Evolutionary conservation across 2,797 vertebrate genomes (phyloP).

Genomic region (Allobates femoralis): DNA sequence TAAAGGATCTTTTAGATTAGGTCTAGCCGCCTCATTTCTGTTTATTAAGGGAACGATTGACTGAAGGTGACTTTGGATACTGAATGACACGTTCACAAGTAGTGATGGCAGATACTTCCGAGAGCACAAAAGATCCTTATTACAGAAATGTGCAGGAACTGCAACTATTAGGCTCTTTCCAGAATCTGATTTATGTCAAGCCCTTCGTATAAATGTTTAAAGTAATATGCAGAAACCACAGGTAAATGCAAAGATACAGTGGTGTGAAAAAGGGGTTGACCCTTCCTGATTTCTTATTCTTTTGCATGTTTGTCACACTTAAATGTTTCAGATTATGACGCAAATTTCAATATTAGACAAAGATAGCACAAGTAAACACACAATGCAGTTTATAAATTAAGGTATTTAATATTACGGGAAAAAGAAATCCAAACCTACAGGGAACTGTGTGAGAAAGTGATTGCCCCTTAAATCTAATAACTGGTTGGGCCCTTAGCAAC

Average conservation of each 20-base stretch:
- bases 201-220: not conserved
- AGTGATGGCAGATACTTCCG: not conserved
- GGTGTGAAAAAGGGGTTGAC: too few species aligned
- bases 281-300: too few species aligned
- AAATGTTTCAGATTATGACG: too few species aligned
- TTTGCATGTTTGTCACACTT: too few species aligned
- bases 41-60: not conserved
- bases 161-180: not conserved
- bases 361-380: too few species aligned
- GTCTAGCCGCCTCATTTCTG: not conserved
- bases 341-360: too few species aligned
- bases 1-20: not conserved
- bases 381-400: too few species aligned
- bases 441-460: too few species aligned
- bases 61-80: conserved; percentile 10
- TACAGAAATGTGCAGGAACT: not conserved
- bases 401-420: too few species aligned
- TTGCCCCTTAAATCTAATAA: too few species aligned
- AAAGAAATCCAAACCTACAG: too few species aligned
- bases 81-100: not conserved
- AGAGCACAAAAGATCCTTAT: not conserved
- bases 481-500: too few species aligned
- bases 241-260: not conserved
- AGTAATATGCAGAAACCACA: not conserved
- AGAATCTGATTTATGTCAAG: not conserved